phyloP scores from a whole-genome alignment of 2,888 invertebrate genomes.

The Homarus gammarus region DNA sequence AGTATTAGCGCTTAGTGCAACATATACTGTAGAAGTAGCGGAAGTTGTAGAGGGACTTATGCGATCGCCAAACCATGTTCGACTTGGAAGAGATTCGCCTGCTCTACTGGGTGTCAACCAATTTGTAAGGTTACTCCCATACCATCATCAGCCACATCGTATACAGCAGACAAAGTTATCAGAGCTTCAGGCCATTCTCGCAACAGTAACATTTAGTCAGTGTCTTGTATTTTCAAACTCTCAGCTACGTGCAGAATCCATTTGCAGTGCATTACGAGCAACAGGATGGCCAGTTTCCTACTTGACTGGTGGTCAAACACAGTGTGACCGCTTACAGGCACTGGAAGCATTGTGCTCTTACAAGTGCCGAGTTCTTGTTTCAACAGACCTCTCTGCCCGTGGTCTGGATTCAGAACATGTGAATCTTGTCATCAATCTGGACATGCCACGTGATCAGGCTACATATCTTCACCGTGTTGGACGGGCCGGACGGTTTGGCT shows the following conservation, averaged over 20 bases:
- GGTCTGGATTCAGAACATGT: slow-evolving; percentile 97
- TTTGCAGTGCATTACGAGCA: slow-evolving; percentile 86
- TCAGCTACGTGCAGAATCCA: slow-evolving; percentile 88
- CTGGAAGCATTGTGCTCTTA: slow-evolving; percentile 87
- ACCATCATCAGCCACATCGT: slow-evolving; percentile 78
- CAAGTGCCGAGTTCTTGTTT: slow-evolving; percentile 90
- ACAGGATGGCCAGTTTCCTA: slow-evolving; percentile 89
- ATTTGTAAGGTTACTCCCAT: slow-evolving; percentile 82
- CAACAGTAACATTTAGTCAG: slow-evolving; percentile 89
- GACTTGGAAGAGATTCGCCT: slow-evolving; percentile 85
- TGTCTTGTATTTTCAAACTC: slow-evolving; percentile 95
- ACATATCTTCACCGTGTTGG: slow-evolving; percentile 97
- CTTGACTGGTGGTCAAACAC: slow-evolving; percentile 89
- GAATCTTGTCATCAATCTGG: slow-evolving; percentile 95
- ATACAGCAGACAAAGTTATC: slow-evolving; percentile 82
- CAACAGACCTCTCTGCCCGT: slow-evolving; percentile 94
- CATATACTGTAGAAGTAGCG: slow-evolving; percentile 89
- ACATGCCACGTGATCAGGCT: slow-evolving; percentile 88
- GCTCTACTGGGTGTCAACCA: slow-evolving; percentile 91
- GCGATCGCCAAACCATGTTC: slow-evolving; percentile 87
- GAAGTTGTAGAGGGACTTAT: slow-evolving; percentile 87
- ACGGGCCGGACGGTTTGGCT: slow-evolving; percentile 95
- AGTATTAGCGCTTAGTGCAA: slow-evolving; percentile 95
- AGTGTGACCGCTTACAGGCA: slow-evolving; percentile 87
- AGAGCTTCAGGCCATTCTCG: slow-evolving; percentile 85